phyloP scores from a whole-genome alignment of 2,888 invertebrate genomes.

The Leistus spinibarbis region DNA sequence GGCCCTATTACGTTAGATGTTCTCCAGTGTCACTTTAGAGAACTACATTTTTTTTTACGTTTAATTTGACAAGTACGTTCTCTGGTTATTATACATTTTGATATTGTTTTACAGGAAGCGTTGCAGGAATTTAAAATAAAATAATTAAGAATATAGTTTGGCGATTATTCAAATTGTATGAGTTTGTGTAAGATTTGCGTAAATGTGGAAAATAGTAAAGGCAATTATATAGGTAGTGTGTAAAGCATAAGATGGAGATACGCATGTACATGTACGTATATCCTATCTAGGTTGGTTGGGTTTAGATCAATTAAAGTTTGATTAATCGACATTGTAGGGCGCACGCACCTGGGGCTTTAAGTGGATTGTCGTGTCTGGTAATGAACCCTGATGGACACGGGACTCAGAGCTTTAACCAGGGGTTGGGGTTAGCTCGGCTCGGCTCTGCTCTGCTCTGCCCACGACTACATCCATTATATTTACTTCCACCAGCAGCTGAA shows the following conservation, averaged over 20 bases:
- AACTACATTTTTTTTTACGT: too few relatives aligned
- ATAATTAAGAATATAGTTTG: too few relatives aligned
- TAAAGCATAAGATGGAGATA: background rate
- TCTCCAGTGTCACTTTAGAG: too few relatives aligned
- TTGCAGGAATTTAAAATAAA: too few relatives aligned
- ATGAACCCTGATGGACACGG: conserved; percentile 51
- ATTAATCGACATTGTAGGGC: conserved; percentile 49
- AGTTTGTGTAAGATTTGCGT: background rate
- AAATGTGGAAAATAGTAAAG: background rate
- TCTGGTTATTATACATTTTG: too few relatives aligned
- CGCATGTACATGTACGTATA: background rate
- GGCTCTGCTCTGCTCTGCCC: background rate
- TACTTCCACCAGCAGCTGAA: background rate
- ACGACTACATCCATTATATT: background rate
- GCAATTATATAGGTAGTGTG: background rate
- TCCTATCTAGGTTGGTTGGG: conserved; percentile 28
- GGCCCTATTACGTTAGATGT: too few relatives aligned
- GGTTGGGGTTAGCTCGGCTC: background rate
- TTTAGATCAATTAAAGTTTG: conserved; percentile 49
- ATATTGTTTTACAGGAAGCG: too few relatives aligned
- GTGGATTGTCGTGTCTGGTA: conserved; percentile 53
- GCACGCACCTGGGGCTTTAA: conserved; percentile 51
- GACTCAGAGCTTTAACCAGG: conserved; percentile 14
- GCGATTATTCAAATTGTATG: too few relatives aligned
- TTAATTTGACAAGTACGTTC: too few relatives aligned